Base-by-base conservation (phyloP, 2,797 vertebrate species). In the Gephyroberyx darwinii region DNA sequence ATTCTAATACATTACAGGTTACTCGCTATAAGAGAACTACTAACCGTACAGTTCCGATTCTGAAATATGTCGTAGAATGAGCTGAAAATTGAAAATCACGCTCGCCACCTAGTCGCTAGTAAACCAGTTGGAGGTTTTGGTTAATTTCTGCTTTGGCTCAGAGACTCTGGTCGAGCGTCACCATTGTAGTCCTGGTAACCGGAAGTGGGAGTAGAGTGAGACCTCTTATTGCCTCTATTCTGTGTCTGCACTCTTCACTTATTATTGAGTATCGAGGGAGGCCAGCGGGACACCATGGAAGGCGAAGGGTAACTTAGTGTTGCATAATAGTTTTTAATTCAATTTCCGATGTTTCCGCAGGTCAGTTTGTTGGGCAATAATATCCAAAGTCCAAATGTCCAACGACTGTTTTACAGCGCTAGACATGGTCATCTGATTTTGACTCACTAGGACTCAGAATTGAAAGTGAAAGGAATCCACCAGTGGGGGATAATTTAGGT, bases 401-500 rank as follows among this genome's bases (percentile, higher is more conserved):
- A 53, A 43, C 4, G 2, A 1, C 2, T 39, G 3, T 50, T 9
- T 1, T 1, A 20, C 0, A 0, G 13, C 31, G 13, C 5, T 50
- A 43, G 48, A 12, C 2, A 8, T 10, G 8, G 10, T 12, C 12
- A 57, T 5, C 0, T 43, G 57, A 41, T 6, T 30, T 16, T 2
- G 51, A 2, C 8, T 20, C 1, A 0, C 9, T 1, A 33, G 4
- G 47, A 3, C 26, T 26, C 16, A 50, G 8, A 89, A 90, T 3
- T 60, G 88, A 92, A 92, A 93, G 81, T 81, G 83, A 92, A 92
- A 88, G 81, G 16, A 65, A 20, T n/a, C 12, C 2, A 1, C 10
- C 4, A 5, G 26, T 13, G 7, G 5, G 16, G 4, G 8, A 14
- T 41, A 3, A 0, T 17, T 26, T 0, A 8, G 5, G 10, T 0